Conservation (phyloP, 2,888 invertebrate genomes). For the Apodemia zela region DNA sequence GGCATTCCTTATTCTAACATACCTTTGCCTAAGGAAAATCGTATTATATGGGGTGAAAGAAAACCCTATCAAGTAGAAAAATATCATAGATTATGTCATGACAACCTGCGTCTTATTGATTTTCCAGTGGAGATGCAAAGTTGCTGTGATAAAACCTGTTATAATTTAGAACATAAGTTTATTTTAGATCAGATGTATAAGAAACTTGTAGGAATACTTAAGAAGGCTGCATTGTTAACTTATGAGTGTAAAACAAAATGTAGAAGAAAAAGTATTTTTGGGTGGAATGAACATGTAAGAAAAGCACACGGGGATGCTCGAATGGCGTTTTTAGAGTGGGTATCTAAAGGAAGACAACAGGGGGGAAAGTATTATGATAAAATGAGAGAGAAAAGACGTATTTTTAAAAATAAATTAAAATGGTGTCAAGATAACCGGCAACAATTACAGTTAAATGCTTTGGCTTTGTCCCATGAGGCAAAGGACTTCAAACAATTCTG, state of each 20-base stretch:
- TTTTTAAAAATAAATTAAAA: neutral
- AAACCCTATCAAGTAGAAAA: no score
- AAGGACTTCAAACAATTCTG: neutral
- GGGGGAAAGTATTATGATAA: neutral
- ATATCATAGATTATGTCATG: conserved; percentile 20
- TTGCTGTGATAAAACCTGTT: neutral
- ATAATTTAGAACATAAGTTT: neutral
- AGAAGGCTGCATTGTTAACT: neutral
- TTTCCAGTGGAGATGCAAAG: conserved; percentile 1
- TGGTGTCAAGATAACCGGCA: neutral
- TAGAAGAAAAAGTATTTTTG: neutral
- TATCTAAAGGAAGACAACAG: neutral
- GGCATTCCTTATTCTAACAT: no score
- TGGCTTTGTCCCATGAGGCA: neutral
- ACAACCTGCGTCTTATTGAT: neutral
- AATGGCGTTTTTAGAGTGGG: neutral
- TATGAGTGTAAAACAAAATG: neutral
- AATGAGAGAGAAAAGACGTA: neutral
- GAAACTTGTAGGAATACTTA: neutral
- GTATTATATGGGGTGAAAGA: no score
- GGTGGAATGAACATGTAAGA: neutral
- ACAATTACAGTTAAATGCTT: neutral
- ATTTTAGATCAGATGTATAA: neutral
- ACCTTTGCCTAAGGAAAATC: no score
- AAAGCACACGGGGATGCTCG: neutral